Evolutionary conservation across 2,888 invertebrate species (phyloP).

Genomic region (Sclerodermus sp.): DNA sequence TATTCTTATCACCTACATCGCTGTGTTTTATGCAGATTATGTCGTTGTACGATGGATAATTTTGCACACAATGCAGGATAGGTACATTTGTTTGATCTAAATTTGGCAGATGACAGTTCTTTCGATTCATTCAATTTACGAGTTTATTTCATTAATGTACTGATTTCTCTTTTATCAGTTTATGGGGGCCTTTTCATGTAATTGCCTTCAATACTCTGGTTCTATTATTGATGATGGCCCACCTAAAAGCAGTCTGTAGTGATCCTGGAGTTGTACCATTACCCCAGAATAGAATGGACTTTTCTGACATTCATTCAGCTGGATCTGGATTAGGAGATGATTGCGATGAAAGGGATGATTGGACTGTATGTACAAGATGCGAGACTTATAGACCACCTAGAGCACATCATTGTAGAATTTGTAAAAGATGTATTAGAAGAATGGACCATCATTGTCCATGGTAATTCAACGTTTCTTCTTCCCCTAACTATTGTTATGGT

Average conservation of each 20-base stretch:
- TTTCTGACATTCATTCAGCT: constrained; percentile 76
- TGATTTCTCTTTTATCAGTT: constrained; percentile 57
- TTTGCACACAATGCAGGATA: constrained; percentile 77
- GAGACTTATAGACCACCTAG: constrained; percentile 81
- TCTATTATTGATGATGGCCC: constrained; percentile 74
- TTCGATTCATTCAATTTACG: too few relatives aligned
- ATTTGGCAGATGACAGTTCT: too few relatives aligned
- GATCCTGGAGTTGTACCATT: constrained; percentile 88
- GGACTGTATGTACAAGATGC: constrained; percentile 81
- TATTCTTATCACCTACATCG: constrained; percentile 75
- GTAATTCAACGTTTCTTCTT: constrained; percentile 43
- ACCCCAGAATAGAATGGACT: constrained; percentile 72
- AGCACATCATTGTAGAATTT: constrained; percentile 87
- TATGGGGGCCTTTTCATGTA: constrained; percentile 82
- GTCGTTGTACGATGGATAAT: constrained; percentile 83
- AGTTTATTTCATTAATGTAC: too few relatives aligned
- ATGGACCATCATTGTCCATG: constrained; percentile 90
- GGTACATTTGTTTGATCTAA: too few relatives aligned
- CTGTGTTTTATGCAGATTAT: constrained; percentile 85
- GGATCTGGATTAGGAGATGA: constrained; percentile 56
- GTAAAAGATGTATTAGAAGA: constrained; percentile 76
- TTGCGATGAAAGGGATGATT: constrained; percentile 64
- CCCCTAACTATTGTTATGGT: not conserved
- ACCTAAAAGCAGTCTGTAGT: constrained; percentile 83
- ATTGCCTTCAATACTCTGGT: constrained; percentile 78